Percentiles rank a stretch among this genome's conserved stretches.
These are phyloP conservation scores for Ischnus inquisitorius DNA, from an alignment of 2,888 invertebrate genomes.

Conservation along the genomic window DNA sequence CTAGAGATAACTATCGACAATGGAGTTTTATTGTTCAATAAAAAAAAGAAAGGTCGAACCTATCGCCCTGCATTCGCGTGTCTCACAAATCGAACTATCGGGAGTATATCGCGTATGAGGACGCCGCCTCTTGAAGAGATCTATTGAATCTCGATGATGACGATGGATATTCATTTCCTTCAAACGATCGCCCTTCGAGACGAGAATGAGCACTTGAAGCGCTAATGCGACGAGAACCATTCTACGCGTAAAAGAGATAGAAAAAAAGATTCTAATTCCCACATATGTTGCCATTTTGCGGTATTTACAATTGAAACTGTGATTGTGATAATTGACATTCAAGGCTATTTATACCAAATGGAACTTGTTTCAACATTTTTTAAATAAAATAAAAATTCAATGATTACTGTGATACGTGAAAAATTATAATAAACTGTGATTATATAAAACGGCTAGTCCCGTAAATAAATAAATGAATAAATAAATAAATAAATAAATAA, in stretches of 20 bases:
- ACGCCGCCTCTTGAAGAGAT: constrained; percentile 2
- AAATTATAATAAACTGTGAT: too few species aligned
- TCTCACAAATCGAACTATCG: background rate
- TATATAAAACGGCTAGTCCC: too few species aligned
- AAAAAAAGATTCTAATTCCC: background rate
- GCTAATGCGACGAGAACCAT: background rate
- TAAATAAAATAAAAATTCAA: too few species aligned
- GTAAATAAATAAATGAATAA: too few species aligned
- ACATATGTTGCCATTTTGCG: too few species aligned
- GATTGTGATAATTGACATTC: too few species aligned
- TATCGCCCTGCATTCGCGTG: background rate
- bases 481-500: too few species aligned
- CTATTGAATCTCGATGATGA: background rate
- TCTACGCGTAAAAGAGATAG: background rate
- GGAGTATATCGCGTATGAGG: background rate
- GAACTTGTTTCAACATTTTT: too few species aligned
- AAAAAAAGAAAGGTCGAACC: background rate
- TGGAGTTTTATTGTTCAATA: background rate
- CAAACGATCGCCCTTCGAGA: background rate
- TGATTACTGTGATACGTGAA: too few species aligned
- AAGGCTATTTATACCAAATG: too few species aligned
- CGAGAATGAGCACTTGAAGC: background rate
- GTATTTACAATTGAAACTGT: background rate
- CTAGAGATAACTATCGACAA: background rate
- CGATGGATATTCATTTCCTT: background rate